Base-by-base conservation (phyloP, 2,888 invertebrate species). In the Drosophila phalerata region DNA sequence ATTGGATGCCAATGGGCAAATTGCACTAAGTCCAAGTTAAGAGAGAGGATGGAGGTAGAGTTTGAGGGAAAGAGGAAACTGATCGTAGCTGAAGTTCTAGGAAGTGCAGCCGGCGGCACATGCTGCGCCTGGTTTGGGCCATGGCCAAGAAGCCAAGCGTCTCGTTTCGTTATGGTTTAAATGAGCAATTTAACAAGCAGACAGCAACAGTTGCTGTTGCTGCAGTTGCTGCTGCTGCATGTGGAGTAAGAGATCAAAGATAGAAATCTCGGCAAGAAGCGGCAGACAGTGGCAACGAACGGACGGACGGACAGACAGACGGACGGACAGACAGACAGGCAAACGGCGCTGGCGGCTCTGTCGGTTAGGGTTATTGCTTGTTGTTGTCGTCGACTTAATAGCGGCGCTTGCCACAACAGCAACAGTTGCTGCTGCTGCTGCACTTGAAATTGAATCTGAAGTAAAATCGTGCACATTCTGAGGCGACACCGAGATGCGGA, bases 161-260 rank as follows among this genome's bases (percentile, higher is more conserved):
- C 51, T 63, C 79, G 79, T 85, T 88, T 85, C 86, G 85, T 83
- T 88, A 88, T 79, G 85, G 79, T 83, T 88, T 85, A 85, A 85
- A 88, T 88, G 85, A 88, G 87, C 85, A 88, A 88, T 85, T 85
- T 85, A 87, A 87, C 85, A 85, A 87, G 88, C 72, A 81, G 78
- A 76, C 86, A 80, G 79, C 71, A 79, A 65, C 66, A 61, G 68
- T 73, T 63, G 74, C 78, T 58, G 68, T 48, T 45, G 67, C 25
- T 49, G 68, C 6, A 51, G 60, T 28, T 55, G 69, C 34, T 55
- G 69, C 65, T 69, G 77, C 78, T 87, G 66, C 90, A 91, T 90
- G 90, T 90, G 88, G 89, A 90, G 90, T 90, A 88, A 90, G 90
- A 84, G 91, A 91, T 90, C 91, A 90, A 86, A 89, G 90, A 90